Base-by-base conservation (phyloP, 1,140 invertebrate genomes). In the Cydia pomonella region DNA sequence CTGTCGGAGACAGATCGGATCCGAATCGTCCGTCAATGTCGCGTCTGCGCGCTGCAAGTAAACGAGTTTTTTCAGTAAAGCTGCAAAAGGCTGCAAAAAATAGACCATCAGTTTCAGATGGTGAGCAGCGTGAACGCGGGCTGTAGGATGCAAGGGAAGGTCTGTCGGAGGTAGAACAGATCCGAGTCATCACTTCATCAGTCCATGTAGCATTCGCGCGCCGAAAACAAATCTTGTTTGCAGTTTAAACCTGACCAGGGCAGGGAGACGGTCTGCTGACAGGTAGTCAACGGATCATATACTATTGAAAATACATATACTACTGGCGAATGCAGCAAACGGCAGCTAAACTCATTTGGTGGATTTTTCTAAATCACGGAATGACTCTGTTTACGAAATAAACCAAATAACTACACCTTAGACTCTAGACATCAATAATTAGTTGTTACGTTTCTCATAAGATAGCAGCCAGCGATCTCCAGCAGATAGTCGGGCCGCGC, bases 391-490 rank as follows among this genome's bases (percentile, higher is more conserved):
- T 33, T 33, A 33, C 6, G 29, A 7, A 33, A 33, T 7, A 33
- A 33, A 33, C 29, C 13, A 12, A 16, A 47, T 3, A n/a, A n/a
- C n/a, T n/a, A 47, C 44, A 47, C 44, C 12, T 12, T 16, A 47
- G 16, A 16, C 10, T 44, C 41, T 2, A 44, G 7, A 16, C 13
- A 44, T 44, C 0, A 3, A 44, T 44, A 44, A 16, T 44, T 13
- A 7, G 29, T 38, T n/a, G 82, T 75, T 62, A 91, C 89, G 74
- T 91, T 90, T 72, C 89, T 87, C 84, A 88, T 89, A 18, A 89
- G 78, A 62, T 91, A 91, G 62, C 85, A 87, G 4, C 85, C 84
- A 50, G 89, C 89, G n/a, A 90, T 86, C 50, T 91, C 83, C n/a
- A 91, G 76, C 77, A 89, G 84, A 0, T 85, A 75, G 44, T 91